Evolutionary conservation across 1,140 invertebrate species (phyloP).

Genomic region (Camponotus vicinus): DNA sequence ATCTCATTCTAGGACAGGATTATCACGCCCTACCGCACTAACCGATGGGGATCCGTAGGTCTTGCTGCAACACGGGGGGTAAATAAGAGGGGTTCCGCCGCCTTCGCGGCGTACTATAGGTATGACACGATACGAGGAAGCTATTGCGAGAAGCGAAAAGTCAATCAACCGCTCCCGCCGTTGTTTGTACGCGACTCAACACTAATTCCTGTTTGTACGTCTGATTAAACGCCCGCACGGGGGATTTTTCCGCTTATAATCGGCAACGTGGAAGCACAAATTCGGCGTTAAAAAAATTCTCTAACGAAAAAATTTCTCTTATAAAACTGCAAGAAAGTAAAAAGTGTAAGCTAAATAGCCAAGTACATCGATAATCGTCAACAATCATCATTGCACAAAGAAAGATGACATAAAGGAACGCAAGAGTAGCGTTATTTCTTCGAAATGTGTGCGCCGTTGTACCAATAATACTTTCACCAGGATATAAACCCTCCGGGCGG

Average conservation of each 20-base stretch:
- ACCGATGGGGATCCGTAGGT: constrained; percentile 73
- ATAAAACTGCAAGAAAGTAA: not conserved
- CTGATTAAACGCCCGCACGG: constrained; percentile 80
- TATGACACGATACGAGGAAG: constrained; percentile 52
- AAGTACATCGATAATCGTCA: constrained; percentile 7
- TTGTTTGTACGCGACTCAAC: constrained; percentile 84
- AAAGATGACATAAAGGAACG: constrained; percentile 46
- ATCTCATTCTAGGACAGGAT: constrained; percentile 81
- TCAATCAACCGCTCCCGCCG: constrained; percentile 82
- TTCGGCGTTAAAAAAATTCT: constrained; percentile 43
- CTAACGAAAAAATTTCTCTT: not conserved
- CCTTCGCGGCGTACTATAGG: constrained; percentile 44
- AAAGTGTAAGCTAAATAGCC: constrained; percentile 15
- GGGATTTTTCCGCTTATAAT: constrained; percentile 84
- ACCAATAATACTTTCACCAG: constrained; percentile 77
- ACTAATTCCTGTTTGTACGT: constrained; percentile 84
- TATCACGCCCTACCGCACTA: constrained; percentile 83
- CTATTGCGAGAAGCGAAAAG: constrained; percentile 79
- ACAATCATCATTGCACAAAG: constrained; percentile 18
- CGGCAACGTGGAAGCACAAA: constrained; percentile 75
- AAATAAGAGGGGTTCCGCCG: constrained; percentile 20
- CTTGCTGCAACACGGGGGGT: constrained; percentile 3
- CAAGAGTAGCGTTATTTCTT: constrained; percentile 27
- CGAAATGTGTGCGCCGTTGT: constrained; percentile 41
- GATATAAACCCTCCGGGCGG: constrained; percentile 71